Evolutionary conservation across 2,888 invertebrate species (phyloP).

Genomic region (Pecten maximus): DNA sequence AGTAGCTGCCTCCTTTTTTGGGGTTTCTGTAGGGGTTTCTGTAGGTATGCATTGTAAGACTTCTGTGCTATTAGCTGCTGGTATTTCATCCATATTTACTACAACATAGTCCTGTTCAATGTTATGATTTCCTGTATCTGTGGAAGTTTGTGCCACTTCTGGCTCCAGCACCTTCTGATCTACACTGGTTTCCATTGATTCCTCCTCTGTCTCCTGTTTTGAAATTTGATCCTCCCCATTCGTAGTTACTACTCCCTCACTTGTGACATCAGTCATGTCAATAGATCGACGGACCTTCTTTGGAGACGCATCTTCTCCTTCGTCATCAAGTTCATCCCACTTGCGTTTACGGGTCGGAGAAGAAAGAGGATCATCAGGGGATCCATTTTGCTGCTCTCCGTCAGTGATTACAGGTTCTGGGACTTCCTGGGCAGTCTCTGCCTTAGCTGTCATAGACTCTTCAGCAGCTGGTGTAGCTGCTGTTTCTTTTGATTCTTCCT

Average conservation of each 20-base stretch:
- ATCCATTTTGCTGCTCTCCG: slow-evolving; percentile 31
- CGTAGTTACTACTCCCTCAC: slow-evolving; percentile 43
- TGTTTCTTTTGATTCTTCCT: background rate
- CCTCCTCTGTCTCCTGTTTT: background rate
- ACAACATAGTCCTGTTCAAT: slow-evolving; percentile 72
- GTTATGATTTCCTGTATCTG: slow-evolving; percentile 46
- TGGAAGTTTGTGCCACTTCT: background rate
- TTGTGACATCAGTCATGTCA: slow-evolving; percentile 46
- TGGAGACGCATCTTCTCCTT: slow-evolving; percentile 38
- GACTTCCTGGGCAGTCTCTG: slow-evolving; percentile 30
- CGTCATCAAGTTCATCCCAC: slow-evolving; percentile 35
- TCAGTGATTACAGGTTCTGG: slow-evolving; percentile 37
- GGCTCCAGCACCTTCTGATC: slow-evolving; percentile 36
- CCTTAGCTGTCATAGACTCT: background rate
- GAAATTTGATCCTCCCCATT: slow-evolving; percentile 44
- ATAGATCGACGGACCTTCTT: slow-evolving; percentile 38
- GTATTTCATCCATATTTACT: slow-evolving; percentile 72
- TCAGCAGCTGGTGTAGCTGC: background rate
- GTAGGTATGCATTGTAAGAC: slow-evolving; percentile 68
- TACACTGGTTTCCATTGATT: slow-evolving; percentile 30
- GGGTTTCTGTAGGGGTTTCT: slow-evolving; percentile 17
- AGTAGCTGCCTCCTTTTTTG: background rate
- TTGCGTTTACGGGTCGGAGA: slow-evolving; percentile 38
- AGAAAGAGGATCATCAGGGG: slow-evolving; percentile 11
- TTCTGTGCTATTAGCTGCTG: slow-evolving; percentile 69